phyloP scores from a whole-genome alignment of 30 jellyfish, hydroid and myxozoan genomes.

The Chironex yamaguchii region DNA sequence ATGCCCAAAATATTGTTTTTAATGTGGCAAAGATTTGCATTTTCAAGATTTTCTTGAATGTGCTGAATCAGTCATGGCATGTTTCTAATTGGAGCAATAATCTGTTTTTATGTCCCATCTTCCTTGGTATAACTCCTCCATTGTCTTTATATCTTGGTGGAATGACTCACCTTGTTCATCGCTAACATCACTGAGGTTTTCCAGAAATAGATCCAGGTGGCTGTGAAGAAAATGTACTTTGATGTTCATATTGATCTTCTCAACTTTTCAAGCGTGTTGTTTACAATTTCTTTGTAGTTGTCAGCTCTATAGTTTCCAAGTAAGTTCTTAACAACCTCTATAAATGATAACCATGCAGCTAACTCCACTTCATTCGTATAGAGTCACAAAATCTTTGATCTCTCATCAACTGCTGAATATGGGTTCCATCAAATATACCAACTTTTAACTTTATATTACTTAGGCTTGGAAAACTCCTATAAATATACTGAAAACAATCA shows the following conservation, averaged over 20 bases:
- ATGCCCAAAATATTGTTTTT: neutral
- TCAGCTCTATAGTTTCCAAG: no score
- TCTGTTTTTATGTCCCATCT: conserved; percentile 16
- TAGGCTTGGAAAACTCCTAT: conserved; percentile 1
- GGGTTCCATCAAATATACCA: neutral
- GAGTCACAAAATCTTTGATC: neutral
- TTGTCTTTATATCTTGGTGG: neutral
- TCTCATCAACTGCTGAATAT: neutral
- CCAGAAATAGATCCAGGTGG: no score
- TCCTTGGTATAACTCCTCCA: neutral
- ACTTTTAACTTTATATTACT: neutral
- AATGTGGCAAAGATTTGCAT: neutral
- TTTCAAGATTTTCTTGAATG: neutral
- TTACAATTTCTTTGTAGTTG: neutral
- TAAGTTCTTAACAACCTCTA: no score
- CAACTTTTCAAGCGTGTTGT: conserved; percentile 1
- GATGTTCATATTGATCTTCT: neutral
- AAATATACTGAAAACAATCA: neutral
- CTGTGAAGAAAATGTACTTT: no score
- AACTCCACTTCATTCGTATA: neutral
- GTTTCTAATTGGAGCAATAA: neutral
- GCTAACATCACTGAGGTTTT: no score
- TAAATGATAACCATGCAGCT: no score
- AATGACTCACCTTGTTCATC: neutral
- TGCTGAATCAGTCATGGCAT: neutral